phyloP scores from a whole-genome alignment of 2,113 vertebrate species.

The Platycercus adscitus region DNA sequence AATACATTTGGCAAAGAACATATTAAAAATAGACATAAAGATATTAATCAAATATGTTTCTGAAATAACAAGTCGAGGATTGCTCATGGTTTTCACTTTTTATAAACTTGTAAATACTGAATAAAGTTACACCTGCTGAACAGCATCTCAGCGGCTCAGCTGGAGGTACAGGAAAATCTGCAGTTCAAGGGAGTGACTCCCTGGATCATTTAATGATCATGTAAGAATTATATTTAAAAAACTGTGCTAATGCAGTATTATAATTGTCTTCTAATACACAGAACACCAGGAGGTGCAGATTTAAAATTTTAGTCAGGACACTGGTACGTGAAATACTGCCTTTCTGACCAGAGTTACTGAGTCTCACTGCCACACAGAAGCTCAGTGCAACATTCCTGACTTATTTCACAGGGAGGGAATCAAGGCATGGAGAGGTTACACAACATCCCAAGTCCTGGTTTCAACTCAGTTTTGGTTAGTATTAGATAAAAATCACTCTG shows the following conservation, averaged over 20 bases:
- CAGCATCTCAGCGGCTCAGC: neutral
- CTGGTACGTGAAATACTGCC: neutral
- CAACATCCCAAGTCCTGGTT: neutral
- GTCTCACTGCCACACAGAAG: rapidly evolving
- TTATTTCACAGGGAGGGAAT: neutral
- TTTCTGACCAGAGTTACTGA: neutral
- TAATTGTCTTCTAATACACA: neutral
- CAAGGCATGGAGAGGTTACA: neutral
- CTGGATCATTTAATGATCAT: slow-evolving; percentile 13
- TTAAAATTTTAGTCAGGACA: neutral
- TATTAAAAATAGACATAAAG: slow-evolving; percentile 4
- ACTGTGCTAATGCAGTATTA: neutral
- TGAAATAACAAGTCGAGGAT: neutral
- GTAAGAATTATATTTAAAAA: neutral
- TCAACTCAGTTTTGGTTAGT: neutral
- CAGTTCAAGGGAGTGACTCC: neutral
- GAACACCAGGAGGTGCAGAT: neutral
- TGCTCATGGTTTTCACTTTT: slow-evolving; percentile 12
- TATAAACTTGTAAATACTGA: neutral
- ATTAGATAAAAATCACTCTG: neutral
- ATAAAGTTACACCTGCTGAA: neutral
- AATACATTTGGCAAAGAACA: slow-evolving; percentile 29
- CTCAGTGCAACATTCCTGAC: neutral
- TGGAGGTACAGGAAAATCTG: neutral
- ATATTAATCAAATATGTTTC: neutral